phyloP scores from a whole-genome alignment of 2,888 invertebrate species.

The Trichacis sp. region DNA sequence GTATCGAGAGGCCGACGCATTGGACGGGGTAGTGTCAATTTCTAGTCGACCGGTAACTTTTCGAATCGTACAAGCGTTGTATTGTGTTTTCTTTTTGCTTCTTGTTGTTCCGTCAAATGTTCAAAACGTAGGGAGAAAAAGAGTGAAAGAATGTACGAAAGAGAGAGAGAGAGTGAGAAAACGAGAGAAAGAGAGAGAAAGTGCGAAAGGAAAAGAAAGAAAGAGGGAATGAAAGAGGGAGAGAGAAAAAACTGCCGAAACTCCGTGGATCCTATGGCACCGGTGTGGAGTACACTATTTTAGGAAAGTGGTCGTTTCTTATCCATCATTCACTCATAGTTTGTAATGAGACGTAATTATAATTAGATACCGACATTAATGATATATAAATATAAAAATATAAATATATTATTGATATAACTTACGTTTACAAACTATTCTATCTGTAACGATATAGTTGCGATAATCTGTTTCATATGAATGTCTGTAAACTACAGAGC shows the following conservation, averaged over 20 bases:
- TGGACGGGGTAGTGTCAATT: slow-evolving; percentile 44
- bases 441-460: slow-evolving; percentile 68
- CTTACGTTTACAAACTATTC: slow-evolving; percentile 67
- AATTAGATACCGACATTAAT: slow-evolving; percentile 61
- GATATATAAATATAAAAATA: slow-evolving; percentile 53
- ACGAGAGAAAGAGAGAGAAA: slow-evolving; percentile 34
- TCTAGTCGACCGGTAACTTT: slow-evolving; percentile 44
- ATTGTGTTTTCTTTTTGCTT: slow-evolving; percentile 41
- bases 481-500: slow-evolving; percentile 69
- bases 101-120: slow-evolving; percentile 40
- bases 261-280: slow-evolving; percentile 51
- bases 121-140: slow-evolving; percentile 16
- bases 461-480: slow-evolving; percentile 69
- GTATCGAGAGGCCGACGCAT: slow-evolving; percentile 53
- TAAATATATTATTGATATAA: slow-evolving; percentile 69
- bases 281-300: slow-evolving; percentile 60
- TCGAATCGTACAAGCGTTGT: slow-evolving; percentile 33
- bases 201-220: slow-evolving; percentile 26
- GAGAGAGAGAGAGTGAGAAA: slow-evolving; percentile 27
- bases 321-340: slow-evolving; percentile 69
- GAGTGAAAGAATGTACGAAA: slow-evolving; percentile 38
- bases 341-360: slow-evolving; percentile 57
- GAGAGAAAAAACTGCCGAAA: slow-evolving; percentile 44
- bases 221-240: slow-evolving; percentile 38
- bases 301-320: slow-evolving; percentile 67